Conservation (phyloP, 1,140 invertebrate species). For the Lepidurus packardi region DNA sequence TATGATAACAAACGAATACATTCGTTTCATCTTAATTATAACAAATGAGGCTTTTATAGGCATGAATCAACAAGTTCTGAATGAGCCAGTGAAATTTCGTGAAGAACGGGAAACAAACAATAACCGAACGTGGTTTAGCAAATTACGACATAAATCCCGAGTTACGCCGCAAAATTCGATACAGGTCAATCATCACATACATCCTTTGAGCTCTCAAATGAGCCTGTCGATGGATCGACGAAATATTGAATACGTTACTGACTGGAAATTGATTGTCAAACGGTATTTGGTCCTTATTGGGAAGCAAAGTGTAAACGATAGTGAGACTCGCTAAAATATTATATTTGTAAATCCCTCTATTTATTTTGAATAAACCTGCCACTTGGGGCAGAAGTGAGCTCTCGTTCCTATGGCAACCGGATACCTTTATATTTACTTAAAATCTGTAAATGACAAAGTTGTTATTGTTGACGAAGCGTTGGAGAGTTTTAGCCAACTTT, state of each 20-base stretch:
- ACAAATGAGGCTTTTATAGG: conserved; percentile 2
- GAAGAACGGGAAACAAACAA: conserved; percentile 16
- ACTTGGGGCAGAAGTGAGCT: background rate
- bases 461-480: too few relatives aligned
- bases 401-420: background rate
- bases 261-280: conserved; percentile 31
- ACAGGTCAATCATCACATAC: background rate
- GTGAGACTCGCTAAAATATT: background rate
- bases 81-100: conserved; percentile 23
- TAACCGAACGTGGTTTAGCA: conserved; percentile 29
- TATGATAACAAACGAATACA: conserved; percentile 40
- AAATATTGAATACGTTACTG: conserved; percentile 33
- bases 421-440: background rate
- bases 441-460: background rate
- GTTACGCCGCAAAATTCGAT: conserved; percentile 27
- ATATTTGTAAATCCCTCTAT: conserved; percentile 3
- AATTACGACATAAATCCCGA: conserved; percentile 32
- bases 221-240: conserved; percentile 28
- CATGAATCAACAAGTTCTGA: background rate
- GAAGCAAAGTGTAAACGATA: background rate
- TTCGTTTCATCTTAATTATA: background rate
- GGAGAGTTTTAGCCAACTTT: too few relatives aligned
- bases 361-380: conserved; percentile 13
- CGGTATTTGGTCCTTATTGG: conserved; percentile 30
- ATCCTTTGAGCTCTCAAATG: conserved; percentile 32